These are phyloP conservation scores for Chrysopa pallens DNA, from an alignment of 1,140 invertebrate genomes.

Conservation along the genomic window DNA sequence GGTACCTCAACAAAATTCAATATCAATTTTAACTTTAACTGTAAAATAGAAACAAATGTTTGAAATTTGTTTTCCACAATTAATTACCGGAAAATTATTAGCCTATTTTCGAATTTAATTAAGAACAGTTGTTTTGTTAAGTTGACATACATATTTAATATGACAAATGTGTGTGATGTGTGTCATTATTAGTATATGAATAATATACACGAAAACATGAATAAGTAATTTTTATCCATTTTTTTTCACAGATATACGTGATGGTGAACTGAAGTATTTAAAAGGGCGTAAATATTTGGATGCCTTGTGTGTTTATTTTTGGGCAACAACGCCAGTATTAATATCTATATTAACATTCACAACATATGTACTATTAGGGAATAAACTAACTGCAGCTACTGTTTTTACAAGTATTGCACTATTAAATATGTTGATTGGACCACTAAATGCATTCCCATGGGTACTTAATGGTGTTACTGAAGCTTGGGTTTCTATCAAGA, in stretches of 20 bases:
- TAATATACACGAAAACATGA: background rate
- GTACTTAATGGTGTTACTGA: constrained; percentile 92
- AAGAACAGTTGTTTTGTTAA: too few relatives aligned
- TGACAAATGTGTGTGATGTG: too few relatives aligned
- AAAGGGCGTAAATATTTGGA: constrained; percentile 88
- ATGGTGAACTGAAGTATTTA: constrained; percentile 56
- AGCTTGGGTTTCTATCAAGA: constrained; percentile 74
- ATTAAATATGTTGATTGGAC: constrained; percentile 89
- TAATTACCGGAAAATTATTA: too few relatives aligned
- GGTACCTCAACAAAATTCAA: too few relatives aligned
- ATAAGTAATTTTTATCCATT: background rate
- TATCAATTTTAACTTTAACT: too few relatives aligned
- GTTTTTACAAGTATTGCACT: constrained; percentile 90
- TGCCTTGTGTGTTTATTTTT: constrained; percentile 96
- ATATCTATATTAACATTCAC: constrained; percentile 85
- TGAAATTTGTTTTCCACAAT: too few relatives aligned
- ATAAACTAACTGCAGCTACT: constrained; percentile 67
- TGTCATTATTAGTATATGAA: too few relatives aligned
- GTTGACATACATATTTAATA: too few relatives aligned
- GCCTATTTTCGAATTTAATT: too few relatives aligned
- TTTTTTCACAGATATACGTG: constrained; percentile 32
- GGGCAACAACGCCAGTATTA: constrained; percentile 95
- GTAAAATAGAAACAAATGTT: too few relatives aligned
- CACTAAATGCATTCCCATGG: constrained; percentile 96
- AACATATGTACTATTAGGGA: constrained; percentile 69